phyloP scores from a whole-genome alignment of 2,113 vertebrate genomes.

The Neodon shergylaensis region DNA sequence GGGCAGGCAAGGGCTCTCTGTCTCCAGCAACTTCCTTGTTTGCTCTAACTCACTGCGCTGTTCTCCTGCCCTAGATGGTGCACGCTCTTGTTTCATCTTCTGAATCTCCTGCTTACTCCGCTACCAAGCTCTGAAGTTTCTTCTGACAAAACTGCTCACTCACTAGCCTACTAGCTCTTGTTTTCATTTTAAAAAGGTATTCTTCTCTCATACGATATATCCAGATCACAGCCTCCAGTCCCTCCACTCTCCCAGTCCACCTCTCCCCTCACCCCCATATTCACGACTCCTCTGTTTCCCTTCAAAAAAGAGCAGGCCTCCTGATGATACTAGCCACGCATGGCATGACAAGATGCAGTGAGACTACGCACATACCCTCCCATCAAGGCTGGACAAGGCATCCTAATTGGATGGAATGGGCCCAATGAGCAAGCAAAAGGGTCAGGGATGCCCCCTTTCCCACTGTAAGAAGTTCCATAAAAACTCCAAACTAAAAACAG shows the following conservation, averaged over 20 bases:
- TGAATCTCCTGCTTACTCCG: neutral
- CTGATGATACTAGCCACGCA: neutral
- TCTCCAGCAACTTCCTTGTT: constrained; percentile 41
- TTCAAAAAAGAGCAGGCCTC: neutral
- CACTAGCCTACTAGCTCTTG: neutral
- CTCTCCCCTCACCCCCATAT: neutral
- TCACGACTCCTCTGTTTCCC: neutral
- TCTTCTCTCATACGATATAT: neutral
- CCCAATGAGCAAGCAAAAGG: neutral
- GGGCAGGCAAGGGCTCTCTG: neutral
- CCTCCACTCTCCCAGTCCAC: neutral
- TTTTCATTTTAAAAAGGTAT: neutral
- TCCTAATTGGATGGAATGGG: neutral
- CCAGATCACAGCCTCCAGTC: accelerated
- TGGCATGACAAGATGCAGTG: neutral
- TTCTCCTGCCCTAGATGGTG: neutral
- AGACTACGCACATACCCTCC: neutral
- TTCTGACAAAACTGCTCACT: neutral
- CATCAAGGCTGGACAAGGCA: no score
- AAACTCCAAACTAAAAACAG: neutral
- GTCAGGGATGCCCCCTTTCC: neutral
- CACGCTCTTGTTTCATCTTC: neutral
- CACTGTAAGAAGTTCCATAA: neutral
- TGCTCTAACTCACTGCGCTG: neutral
- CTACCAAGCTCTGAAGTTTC: neutral